phyloP scores from a whole-genome alignment of 2,797 vertebrate genomes.

The Hemitrygon akajei region DNA sequence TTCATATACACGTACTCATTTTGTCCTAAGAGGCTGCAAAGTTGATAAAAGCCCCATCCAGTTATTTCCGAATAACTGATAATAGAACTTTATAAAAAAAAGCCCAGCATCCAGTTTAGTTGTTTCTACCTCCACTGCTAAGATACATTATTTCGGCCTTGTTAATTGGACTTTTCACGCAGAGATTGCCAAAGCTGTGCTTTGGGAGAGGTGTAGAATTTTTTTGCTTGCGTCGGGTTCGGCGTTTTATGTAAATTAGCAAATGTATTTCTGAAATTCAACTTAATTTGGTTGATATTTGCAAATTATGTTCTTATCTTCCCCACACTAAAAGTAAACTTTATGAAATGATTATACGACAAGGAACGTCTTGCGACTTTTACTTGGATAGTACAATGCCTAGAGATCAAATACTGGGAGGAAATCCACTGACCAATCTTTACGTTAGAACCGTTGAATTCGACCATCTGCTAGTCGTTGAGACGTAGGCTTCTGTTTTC shows the following conservation, averaged over 20 bases:
- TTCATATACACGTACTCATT: not conserved
- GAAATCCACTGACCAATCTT: slow-evolving; percentile 31
- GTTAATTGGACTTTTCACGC: not conserved
- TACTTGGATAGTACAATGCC: slow-evolving; percentile 15
- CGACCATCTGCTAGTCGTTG: slow-evolving; percentile 29
- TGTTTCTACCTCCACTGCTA: not conserved
- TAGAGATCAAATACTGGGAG: slow-evolving; percentile 4
- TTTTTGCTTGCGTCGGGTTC: not conserved
- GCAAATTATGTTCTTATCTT: not conserved
- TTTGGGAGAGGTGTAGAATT: not conserved
- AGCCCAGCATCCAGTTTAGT: not conserved
- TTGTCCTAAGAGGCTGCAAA: not conserved
- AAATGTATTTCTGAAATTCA: not conserved
- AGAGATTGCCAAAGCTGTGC: not conserved
- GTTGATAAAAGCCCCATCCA: not conserved
- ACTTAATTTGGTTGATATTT: not conserved
- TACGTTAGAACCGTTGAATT: slow-evolving; percentile 19
- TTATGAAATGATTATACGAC: not conserved
- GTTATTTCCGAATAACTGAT: not conserved
- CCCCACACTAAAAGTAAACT: not conserved
- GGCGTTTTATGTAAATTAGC: not conserved
- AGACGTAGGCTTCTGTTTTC: not conserved
- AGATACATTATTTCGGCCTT: not conserved
- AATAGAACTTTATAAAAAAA: not conserved
- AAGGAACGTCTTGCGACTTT: not conserved